Evolutionary conservation across 64 coral and sea anemone genomes (phyloP).

Genomic region (Porites lutea): DNA sequence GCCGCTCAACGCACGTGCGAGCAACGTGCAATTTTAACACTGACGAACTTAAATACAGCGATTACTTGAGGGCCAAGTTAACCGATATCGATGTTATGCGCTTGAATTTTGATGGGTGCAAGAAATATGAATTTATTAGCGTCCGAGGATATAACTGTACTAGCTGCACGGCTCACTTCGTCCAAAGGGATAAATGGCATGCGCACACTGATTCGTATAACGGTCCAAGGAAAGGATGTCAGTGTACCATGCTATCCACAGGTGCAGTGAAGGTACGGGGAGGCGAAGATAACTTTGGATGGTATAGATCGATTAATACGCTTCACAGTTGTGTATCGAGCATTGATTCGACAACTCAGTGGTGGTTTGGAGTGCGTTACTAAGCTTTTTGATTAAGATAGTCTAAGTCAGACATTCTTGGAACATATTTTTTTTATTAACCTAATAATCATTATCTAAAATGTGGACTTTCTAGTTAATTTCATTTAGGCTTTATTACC

Average conservation of each 20-base stretch:
- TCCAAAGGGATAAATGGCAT: not conserved
- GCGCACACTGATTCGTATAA: constrained; percentile 43
- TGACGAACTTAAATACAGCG: constrained; percentile 62
- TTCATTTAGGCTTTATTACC: too few relatives aligned
- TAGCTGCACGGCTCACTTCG: constrained; percentile 35
- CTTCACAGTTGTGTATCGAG: constrained; percentile 57
- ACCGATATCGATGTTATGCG: constrained; percentile 46
- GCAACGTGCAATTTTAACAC: constrained; percentile 74
- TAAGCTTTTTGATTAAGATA: not conserved
- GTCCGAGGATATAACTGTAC: constrained; percentile 45
- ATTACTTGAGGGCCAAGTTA: constrained; percentile 51
- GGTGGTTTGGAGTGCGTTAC: constrained; percentile 61
- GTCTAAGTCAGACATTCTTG: not conserved
- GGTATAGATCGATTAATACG: not conserved
- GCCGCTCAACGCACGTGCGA: constrained; percentile 60
- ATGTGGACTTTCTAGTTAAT: too few relatives aligned
- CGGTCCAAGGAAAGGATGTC: constrained; percentile 5
- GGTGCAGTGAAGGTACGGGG: not conserved
- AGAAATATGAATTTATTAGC: constrained; percentile 48
- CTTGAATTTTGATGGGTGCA: not conserved
- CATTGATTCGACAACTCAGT: constrained; percentile 64
- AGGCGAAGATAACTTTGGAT: constrained; percentile 70
- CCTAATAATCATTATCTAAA: too few relatives aligned
- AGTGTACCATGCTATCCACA: not conserved
- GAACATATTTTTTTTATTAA: too few relatives aligned